Base-by-base conservation (phyloP, 2,113 vertebrate species). In the Polyodon spathula region DNA sequence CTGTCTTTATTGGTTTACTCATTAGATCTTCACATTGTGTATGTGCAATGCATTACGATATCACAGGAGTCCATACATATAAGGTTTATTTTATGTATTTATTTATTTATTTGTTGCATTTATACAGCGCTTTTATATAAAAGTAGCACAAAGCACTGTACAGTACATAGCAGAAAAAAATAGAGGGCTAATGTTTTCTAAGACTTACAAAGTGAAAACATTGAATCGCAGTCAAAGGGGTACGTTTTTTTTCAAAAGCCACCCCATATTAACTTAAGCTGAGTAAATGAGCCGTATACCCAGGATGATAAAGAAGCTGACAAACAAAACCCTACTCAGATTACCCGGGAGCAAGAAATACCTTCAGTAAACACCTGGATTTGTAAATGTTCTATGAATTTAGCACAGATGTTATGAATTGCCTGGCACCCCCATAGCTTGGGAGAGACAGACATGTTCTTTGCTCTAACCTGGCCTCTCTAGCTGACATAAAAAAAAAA, bases 321-420 rank as follows among this genome's bases (percentile, higher is more conserved):
- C 53, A 10, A 16, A 16, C 53, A 6, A 37, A 54, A 54, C 16
- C 16, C 11, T 6, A 27, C 16, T 48, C 38, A 2, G 6, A 50
- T 39, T 37, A 50, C 17, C 58, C 58, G 6, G 44, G 9, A 8
- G 58, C 44, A 51, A 37, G 27, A 48, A 60, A 60, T 60, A 60
- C 58, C 58, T 60, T n/a, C 44, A 48, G 58, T 60, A 14, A 60
- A 60, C 58, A 60, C 58, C 58, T 60, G 58, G 10, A 60, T 60
- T 46, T 37, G 42, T 14, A 11, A 37, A 42, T 43, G 10, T 37
- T 60, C 58, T 44, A n/a, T 50, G n/a, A 12, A 50, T 38, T 50
- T 6, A 37, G 46, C 17, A 17, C 58, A 60, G 58, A 60, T 60
- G 58, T 50, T 60, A 16, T 27, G n/a, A 44, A 59, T 48, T 59